Evolutionary conservation across 2,797 vertebrate genomes (phyloP).

Genomic region (Lutjanus argentimaculatus): DNA sequence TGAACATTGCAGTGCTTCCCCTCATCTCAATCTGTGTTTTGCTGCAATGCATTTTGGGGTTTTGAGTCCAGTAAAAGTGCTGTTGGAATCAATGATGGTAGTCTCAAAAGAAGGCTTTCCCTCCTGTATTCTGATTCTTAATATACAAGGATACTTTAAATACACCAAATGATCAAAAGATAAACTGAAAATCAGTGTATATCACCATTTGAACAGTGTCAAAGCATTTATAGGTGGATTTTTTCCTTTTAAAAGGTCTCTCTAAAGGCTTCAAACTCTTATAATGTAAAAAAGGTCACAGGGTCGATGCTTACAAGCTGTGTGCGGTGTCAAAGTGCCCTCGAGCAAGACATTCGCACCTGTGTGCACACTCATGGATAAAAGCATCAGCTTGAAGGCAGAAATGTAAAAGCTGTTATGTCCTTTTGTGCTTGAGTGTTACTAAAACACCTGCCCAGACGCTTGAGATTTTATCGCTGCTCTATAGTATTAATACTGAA

Average conservation of each 20-base stretch:
- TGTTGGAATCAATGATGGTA: neutral
- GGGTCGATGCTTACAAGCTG: slow-evolving; percentile 36
- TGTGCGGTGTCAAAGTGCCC: slow-evolving; percentile 16
- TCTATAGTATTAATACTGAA: slow-evolving; percentile 84
- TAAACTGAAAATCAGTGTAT: neutral
- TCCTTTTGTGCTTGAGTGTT: slow-evolving; percentile 49
- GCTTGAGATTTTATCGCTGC: slow-evolving; percentile 76
- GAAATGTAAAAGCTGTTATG: slow-evolving; percentile 24
- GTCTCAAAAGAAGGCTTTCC: neutral
- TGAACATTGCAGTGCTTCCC: neutral
- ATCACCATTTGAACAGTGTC: neutral
- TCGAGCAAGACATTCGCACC: slow-evolving; percentile 25
- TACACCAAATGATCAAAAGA: neutral
- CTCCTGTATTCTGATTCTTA: neutral
- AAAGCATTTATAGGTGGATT: neutral
- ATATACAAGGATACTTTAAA: neutral
- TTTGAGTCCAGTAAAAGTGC: slow-evolving; percentile 6
- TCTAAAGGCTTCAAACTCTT: slow-evolving; percentile 46
- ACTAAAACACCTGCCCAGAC: slow-evolving; percentile 56
- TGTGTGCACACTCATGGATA: neutral
- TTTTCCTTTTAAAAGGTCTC: slow-evolving; percentile 1
- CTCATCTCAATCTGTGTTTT: neutral
- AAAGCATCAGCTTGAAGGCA: slow-evolving; percentile 21
- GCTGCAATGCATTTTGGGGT: slow-evolving; percentile 33
- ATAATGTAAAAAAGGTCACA: slow-evolving; percentile 34